These are phyloP conservation scores for Psephotus haematonotus DNA, from an alignment of 2,113 vertebrate species.

Conservation along the genomic window DNA sequence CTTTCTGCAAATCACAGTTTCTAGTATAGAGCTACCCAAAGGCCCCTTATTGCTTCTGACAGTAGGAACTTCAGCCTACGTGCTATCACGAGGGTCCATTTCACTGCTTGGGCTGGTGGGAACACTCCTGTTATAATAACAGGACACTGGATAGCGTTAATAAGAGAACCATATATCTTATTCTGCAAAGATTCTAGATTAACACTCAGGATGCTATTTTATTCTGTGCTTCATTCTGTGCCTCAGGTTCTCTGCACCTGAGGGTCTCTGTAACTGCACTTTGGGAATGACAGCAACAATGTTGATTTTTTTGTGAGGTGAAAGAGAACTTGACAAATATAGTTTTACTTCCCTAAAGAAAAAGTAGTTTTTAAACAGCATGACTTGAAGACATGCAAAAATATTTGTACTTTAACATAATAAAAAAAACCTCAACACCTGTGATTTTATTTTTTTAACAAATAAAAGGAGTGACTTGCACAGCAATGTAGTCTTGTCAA, in stretches of 20 bases:
- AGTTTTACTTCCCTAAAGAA: background rate
- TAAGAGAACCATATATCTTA: too few relatives aligned
- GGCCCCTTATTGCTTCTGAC: background rate
- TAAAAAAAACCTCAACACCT: background rate
- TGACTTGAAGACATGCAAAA: background rate
- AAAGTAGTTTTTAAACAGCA: background rate
- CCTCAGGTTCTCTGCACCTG: background rate
- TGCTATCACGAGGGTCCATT: rapidly evolving
- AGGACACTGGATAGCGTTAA: too few relatives aligned
- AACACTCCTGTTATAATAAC: too few relatives aligned
- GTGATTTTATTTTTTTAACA: background rate
- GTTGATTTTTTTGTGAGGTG: background rate
- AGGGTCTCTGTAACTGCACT: background rate
- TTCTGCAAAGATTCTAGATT: too few relatives aligned
- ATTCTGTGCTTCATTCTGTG: too few relatives aligned
- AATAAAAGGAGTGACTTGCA: background rate
- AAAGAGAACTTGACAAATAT: background rate
- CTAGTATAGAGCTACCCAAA: background rate
- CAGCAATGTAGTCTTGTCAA: background rate
- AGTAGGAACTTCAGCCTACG: background rate
- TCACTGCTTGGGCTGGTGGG: background rate
- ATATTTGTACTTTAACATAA: background rate
- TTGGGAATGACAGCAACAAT: background rate
- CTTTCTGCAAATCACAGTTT: background rate
- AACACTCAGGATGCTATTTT: too few relatives aligned